Evolutionary conservation across 2,797 vertebrate genomes (phyloP).

Genomic region (Cottoperca gobio): DNA sequence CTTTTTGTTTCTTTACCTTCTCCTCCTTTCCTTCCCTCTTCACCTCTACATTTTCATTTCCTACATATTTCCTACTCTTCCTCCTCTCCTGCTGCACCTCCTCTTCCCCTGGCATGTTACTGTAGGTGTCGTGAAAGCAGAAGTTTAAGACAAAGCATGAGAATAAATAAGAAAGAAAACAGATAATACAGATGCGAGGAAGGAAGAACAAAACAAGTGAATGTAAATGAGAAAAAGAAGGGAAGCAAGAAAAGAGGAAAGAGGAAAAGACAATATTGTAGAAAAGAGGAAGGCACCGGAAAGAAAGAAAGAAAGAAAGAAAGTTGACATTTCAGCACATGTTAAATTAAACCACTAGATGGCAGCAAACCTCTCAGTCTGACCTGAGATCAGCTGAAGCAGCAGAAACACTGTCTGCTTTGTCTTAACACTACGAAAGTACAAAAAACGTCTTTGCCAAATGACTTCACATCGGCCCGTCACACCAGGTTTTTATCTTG

Average conservation of each 20-base stretch:
- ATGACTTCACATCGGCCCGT: neutral
- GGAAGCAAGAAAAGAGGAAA: neutral
- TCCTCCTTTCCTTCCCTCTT: neutral
- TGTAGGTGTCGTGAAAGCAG: neutral
- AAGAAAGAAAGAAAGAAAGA: neutral
- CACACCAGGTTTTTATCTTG: neutral
- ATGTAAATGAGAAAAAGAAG: no score
- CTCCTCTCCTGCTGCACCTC: neutral
- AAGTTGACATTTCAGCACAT: neutral
- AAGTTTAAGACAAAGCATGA: no score
- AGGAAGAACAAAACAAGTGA: no score
- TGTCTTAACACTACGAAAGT: neutral
- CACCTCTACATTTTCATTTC: neutral
- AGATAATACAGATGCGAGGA: no score
- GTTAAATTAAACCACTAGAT: neutral
- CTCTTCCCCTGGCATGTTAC: neutral
- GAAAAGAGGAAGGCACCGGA: neutral
- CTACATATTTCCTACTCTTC: neutral
- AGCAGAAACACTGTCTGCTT: slow-evolving; percentile 7
- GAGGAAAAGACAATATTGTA: no score
- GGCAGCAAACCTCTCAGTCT: slow-evolving; percentile 25
- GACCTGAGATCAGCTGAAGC: slow-evolving; percentile 6
- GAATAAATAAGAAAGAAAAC: no score
- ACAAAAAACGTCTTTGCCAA: slow-evolving; percentile 3
- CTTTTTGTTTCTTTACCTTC: no score